Conservation (phyloP, 2,113 vertebrate species). For the Erythrocercus mccallii region DNA sequence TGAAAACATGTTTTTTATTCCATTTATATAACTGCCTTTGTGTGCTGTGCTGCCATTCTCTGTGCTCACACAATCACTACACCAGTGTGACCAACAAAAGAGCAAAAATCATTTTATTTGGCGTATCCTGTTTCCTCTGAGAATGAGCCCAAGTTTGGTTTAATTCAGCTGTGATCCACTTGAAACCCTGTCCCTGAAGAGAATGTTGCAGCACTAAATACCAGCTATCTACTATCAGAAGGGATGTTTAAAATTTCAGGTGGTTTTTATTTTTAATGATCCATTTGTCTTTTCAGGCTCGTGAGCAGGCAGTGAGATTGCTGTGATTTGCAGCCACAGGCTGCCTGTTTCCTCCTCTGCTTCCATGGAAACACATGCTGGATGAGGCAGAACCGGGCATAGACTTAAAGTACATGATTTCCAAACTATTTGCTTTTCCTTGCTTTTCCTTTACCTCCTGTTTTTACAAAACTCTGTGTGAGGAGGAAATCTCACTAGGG, state of each 20-base stretch:
- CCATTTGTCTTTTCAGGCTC: neutral
- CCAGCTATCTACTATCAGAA: neutral
- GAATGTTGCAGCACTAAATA: neutral
- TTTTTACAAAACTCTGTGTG: neutral
- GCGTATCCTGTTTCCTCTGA: neutral
- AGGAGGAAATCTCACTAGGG: neutral
- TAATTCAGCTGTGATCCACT: neutral
- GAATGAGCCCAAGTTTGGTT: neutral
- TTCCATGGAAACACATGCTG: conserved; percentile 61
- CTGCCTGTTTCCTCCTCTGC: conserved; percentile 30
- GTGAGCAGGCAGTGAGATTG: neutral
- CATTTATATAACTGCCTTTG: conserved; percentile 21
- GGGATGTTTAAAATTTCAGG: neutral
- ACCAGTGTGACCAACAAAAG: conserved; percentile 16
- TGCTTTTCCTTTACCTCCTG: neutral
- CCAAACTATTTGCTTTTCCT: conserved; percentile 4
- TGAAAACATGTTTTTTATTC: conserved; percentile 14
- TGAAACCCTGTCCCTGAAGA: neutral
- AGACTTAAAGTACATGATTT: neutral
- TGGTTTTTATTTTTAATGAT: conserved; percentile 44
- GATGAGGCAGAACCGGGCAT: neutral
- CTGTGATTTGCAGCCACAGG: conserved; percentile 42
- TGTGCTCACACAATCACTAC: neutral
- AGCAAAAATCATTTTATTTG: conserved; percentile 25
- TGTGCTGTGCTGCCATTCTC: neutral